Evolutionary conservation across 2,888 invertebrate species (phyloP), one percentile per base, ranked within the genome.

Genomic region (Oxycera nigricornis): DNA sequence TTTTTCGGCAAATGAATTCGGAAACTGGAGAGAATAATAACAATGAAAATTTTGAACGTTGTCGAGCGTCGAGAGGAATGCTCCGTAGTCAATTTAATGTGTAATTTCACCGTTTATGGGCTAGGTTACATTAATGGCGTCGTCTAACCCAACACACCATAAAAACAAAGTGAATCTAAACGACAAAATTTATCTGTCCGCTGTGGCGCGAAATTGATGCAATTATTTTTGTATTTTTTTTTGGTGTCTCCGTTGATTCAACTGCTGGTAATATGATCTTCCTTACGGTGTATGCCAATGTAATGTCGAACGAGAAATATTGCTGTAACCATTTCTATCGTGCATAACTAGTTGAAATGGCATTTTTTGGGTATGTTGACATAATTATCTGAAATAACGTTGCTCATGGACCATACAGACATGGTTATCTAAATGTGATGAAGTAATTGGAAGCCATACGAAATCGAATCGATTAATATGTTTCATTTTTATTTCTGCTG

Each of bases 1-100:
- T 72, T 72, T 70, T 72, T 72, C 57, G 72, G 72, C 39, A 55
- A 70, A 70, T 70, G 70, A 70, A 55, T 70, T 70, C 35, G 11
- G 22, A 70, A 46, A 22, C 20, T 46, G 35, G 57, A 67, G 30
- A 70, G 7, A 70, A 30, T 1, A 70, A 70, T 24, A 50, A 52
- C 22, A 55, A 52, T 41, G 28, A 28, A 31, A 52, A 55, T 70
- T 55, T 52, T 31, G 17, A 22, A 52, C 17, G 17, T n/a, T 11
- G 55, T 6, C 7, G 61, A n/a, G 30, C 17, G n/a, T 20, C 20
- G 28, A 72, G 57, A 55, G 35, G 26, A 72, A 52, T 14, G 24
- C 28, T 30, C 30, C 26, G 31, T n/a, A 52, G 31, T 72, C 35
- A 35, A 72, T 72, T 55, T 72, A 35, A 57, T 28, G 57, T 72